Conservation (phyloP, 2,797 vertebrate genomes). For the Gallinago nigripennis region DNA sequence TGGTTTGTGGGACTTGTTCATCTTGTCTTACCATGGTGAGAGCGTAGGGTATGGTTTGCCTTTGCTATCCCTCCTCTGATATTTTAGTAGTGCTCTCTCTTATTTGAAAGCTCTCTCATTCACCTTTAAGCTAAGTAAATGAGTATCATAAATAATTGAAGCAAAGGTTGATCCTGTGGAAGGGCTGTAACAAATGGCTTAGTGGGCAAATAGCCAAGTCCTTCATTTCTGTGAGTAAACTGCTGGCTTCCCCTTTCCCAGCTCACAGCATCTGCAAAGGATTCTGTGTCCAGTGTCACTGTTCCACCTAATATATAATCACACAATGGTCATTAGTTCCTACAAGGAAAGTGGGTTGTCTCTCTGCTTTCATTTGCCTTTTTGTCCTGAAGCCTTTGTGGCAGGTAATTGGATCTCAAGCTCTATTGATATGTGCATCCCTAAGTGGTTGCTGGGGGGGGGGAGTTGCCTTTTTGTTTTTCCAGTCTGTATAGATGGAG, state of each 20-base stretch:
- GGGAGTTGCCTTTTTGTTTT: rapidly evolving
- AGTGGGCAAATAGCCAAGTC: slow-evolving; percentile 26
- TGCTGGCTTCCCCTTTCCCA: neutral
- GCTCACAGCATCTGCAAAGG: neutral
- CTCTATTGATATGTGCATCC: neutral
- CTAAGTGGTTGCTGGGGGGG: neutral
- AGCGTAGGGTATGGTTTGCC: neutral
- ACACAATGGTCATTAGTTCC: neutral
- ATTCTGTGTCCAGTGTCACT: neutral
- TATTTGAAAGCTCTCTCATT: neutral
- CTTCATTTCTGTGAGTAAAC: neutral
- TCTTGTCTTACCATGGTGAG: neutral
- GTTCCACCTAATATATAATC: neutral
- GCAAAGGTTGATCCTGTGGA: neutral
- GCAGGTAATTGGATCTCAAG: slow-evolving; percentile 1
- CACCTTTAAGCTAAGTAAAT: slow-evolving; percentile 43
- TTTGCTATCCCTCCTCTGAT: neutral
- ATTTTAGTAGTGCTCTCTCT: neutral
- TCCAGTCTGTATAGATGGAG: neutral
- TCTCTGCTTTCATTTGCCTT: neutral
- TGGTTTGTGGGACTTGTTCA: neutral
- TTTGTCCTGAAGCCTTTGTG: neutral
- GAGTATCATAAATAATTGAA: slow-evolving; percentile 24
- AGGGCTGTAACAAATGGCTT: slow-evolving; percentile 22
- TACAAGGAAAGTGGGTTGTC: neutral